Base-by-base conservation (phyloP, 2,888 invertebrate species). In the Crematogaster levior region DNA sequence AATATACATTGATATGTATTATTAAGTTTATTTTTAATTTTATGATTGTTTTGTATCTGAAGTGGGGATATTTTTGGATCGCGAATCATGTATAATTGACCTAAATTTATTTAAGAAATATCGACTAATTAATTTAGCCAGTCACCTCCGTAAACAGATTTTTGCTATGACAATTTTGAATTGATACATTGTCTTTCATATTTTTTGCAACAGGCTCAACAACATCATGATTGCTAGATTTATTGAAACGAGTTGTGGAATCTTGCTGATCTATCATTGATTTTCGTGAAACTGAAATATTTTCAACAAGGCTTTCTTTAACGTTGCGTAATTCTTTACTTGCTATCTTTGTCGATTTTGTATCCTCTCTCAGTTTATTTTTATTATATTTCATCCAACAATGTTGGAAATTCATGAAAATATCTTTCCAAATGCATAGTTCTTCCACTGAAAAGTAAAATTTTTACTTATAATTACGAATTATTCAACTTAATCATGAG, bases 351-450 rank as follows among this genome's bases (percentile, higher is more conserved):
- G 43, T 53, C 6, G 58, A 51, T 30, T 77, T 40, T 46, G 43
- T 68, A 27, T 40, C 7, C 18, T 43, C 0, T 9, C 5, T 56
- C 18, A 70, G 27, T 18, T 24, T 15, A 46, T 68, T 66, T 82
- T 12, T 82, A 6, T 85, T 84, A 66, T 93, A 93, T 30, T 90
- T 82, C 7, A 27, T 74, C 93, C 92, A 93, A 73, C 91, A 90
- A 5, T 60, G 83, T 56, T 82, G 84, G 48, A 93, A 93, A 63
- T 84, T 91, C 1, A 61, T 21, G 12, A 92, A 88, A 10, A 90
- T 86, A n/a, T 90, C 86, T 51, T 86, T 90, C 92, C 92, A 93
- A 15, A 92, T 88, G 58, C 86, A 92, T 12, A 93, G 56, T 75
- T 92, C 91, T 74, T 92, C 92, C 27, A 90, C 92, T 93, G 66